These are phyloP conservation scores for Anthopleura sola DNA, from an alignment of 64 coral and sea anemone genomes.

Conservation along the genomic window DNA sequence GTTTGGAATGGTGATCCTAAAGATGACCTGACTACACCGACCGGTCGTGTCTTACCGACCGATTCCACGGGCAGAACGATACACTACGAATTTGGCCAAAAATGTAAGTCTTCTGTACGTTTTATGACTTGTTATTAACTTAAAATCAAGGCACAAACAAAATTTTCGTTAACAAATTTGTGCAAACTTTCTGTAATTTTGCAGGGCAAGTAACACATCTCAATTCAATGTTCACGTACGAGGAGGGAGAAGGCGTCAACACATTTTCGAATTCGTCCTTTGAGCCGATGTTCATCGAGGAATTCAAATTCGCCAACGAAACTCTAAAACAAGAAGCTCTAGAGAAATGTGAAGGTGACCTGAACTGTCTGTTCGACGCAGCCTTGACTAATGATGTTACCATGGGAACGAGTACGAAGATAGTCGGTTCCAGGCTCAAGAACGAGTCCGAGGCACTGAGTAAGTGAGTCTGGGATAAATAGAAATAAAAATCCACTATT, in stretches of 20 bases:
- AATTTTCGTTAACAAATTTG: background rate
- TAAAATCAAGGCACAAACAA: no score
- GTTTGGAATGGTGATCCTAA: conserved; percentile 38
- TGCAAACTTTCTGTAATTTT: background rate
- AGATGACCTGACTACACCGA: conserved; percentile 46
- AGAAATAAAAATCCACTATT: no score
- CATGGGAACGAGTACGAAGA: conserved; percentile 26
- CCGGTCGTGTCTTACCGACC: conserved; percentile 33
- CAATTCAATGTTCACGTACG: background rate
- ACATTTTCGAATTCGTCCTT: background rate
- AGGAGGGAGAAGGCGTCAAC: background rate
- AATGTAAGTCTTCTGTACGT: conserved; percentile 44
- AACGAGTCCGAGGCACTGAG: conserved; percentile 19
- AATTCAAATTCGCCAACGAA: conserved; percentile 19
- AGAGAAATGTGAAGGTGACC: conserved; percentile 15
- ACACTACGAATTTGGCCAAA: conserved; percentile 54
- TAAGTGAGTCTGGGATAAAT: background rate
- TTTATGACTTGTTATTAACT: no score
- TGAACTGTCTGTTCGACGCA: conserved; percentile 32
- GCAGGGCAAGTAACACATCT: background rate
- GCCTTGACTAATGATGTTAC: conserved; percentile 33
- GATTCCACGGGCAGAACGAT: conserved; percentile 36
- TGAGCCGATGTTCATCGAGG: conserved; percentile 35
- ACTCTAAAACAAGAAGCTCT: conserved; percentile 16
- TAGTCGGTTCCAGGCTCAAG: background rate